phyloP scores from a whole-genome alignment of 64 coral and sea anemone genomes.

The Trachythela sp. region DNA sequence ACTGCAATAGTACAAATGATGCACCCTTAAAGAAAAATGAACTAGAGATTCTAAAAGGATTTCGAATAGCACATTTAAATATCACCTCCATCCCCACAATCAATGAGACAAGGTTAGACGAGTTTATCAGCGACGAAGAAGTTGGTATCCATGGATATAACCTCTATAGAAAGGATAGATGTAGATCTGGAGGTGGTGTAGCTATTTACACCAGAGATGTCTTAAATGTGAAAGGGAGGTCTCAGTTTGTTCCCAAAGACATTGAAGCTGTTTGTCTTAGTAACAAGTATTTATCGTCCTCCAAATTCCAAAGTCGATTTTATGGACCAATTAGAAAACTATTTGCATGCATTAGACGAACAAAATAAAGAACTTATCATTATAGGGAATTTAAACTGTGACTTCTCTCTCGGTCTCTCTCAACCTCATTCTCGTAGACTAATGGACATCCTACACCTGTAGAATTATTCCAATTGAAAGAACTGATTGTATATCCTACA shows the following conservation, averaged over 20 bases:
- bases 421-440: slow-evolving; percentile 34
- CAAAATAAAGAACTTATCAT: slow-evolving; percentile 43
- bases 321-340: background rate
- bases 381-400: slow-evolving; percentile 46
- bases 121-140: no score
- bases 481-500: slow-evolving; percentile 50
- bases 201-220: slow-evolving; percentile 27
- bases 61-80: no score
- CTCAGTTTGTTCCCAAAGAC: slow-evolving; percentile 26
- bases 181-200: slow-evolving; percentile 33
- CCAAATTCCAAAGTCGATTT: slow-evolving; percentile 20
- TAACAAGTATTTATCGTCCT: slow-evolving; percentile 31
- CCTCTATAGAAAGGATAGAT: slow-evolving; percentile 37
- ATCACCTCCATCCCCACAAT: no score
- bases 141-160: no score
- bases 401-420: slow-evolving; percentile 13
- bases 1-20: no score
- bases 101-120: no score
- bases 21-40: no score
- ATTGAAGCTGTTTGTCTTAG: slow-evolving; percentile 42
- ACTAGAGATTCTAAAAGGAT: no score
- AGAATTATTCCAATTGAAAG: slow-evolving; percentile 27
- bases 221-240: slow-evolving; percentile 20
- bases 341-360: slow-evolving; percentile 20
- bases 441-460: slow-evolving; percentile 44